phyloP scores from a whole-genome alignment of 2,797 vertebrate genomes.

The Thunnus albacares region DNA sequence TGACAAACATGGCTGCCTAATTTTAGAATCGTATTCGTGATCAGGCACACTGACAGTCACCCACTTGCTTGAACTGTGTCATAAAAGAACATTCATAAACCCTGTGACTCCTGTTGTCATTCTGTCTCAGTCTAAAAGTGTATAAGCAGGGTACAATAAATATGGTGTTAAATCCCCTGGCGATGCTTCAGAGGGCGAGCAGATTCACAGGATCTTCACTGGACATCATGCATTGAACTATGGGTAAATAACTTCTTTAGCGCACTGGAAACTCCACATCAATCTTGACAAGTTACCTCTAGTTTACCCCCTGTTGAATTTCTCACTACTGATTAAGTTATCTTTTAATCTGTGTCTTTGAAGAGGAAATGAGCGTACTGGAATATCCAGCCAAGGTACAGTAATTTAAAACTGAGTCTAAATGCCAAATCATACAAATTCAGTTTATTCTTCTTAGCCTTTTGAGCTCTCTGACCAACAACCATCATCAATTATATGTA shows the following conservation, averaged over 20 bases:
- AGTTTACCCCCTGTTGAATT: conserved; percentile 27
- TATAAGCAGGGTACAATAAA: conserved; percentile 45
- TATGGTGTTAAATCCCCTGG: conserved; percentile 48
- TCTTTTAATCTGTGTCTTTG: conserved; percentile 18
- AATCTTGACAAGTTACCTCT: conserved; percentile 28
- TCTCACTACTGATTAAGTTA: background rate
- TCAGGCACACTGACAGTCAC: background rate
- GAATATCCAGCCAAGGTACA: conserved; percentile 31
- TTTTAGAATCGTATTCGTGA: conserved; percentile 12
- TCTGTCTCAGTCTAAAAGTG: conserved; percentile 34
- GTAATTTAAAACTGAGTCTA: conserved; percentile 41
- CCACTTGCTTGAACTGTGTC: conserved; percentile 10
- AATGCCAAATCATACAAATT: conserved; percentile 61
- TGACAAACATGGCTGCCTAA: conserved; percentile 1
- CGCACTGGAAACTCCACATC: conserved; percentile 17
- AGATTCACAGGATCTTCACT: conserved; percentile 21
- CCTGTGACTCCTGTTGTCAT: conserved; percentile 1
- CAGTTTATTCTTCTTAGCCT: conserved; percentile 44
- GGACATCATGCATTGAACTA: background rate
- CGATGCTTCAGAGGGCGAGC: conserved; percentile 21
- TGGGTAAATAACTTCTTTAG: conserved; percentile 3
- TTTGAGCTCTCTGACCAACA: conserved; percentile 40
- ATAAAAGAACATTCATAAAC: conserved; percentile 22
- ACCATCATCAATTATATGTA: conserved; percentile 21
- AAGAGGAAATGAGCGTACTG: conserved; percentile 23